Conservation (phyloP, 2,888 invertebrate genomes). For the Polietes domitor region DNA sequence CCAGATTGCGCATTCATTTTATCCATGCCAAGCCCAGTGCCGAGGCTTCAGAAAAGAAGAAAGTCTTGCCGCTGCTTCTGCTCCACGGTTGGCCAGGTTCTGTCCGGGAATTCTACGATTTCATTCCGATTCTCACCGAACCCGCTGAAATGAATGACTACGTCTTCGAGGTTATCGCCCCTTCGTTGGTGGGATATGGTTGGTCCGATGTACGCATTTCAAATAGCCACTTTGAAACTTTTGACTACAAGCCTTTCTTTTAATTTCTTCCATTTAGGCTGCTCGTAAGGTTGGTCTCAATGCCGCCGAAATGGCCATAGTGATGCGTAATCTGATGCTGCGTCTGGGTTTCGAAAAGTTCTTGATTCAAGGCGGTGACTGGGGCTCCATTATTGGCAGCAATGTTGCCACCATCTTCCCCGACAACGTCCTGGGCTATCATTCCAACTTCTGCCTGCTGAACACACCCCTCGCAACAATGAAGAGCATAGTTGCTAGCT, state of each 20-base stretch:
- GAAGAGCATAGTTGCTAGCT: slow-evolving; percentile 81
- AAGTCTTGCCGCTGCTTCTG: slow-evolving; percentile 86
- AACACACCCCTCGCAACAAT: slow-evolving; percentile 75
- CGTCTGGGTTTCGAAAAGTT: slow-evolving; percentile 85
- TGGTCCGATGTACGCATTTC: slow-evolving; percentile 83
- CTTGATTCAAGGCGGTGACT: slow-evolving; percentile 90
- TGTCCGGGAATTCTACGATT: slow-evolving; percentile 89
- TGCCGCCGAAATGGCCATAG: slow-evolving; percentile 82
- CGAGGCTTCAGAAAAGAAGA: slow-evolving; percentile 73
- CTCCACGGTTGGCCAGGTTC: slow-evolving; percentile 96
- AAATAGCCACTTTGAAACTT: neutral
- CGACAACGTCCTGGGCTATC: slow-evolving; percentile 82
- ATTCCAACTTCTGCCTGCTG: slow-evolving; percentile 84
- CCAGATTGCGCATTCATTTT: slow-evolving; percentile 86
- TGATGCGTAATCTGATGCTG: slow-evolving; percentile 86
- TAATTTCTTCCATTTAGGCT: slow-evolving; percentile 68
- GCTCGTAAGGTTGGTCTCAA: slow-evolving; percentile 76
- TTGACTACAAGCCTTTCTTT: neutral
- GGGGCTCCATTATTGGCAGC: slow-evolving; percentile 87
- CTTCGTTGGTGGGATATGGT: slow-evolving; percentile 87
- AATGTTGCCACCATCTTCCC: slow-evolving; percentile 85
- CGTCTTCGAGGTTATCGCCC: slow-evolving; percentile 86
- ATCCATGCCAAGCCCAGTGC: slow-evolving; percentile 83
- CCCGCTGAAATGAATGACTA: slow-evolving; percentile 82
- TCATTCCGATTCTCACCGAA: slow-evolving; percentile 85